These are phyloP conservation scores for Callorhinus ursinus DNA, from an alignment of 2,113 vertebrate genomes.

Conservation along the genomic window DNA sequence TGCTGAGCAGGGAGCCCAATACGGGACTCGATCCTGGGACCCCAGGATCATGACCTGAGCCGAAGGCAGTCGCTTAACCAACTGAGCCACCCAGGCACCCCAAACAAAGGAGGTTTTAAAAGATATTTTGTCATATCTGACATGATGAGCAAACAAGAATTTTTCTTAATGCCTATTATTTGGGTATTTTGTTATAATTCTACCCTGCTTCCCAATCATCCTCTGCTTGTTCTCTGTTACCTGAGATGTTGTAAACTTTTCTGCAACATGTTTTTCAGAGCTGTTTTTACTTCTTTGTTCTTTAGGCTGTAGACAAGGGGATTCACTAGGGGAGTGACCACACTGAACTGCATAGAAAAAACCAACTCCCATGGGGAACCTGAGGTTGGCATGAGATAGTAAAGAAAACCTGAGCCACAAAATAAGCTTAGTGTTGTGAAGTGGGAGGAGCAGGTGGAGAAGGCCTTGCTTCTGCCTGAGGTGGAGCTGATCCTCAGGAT, in stretches of 20 bases:
- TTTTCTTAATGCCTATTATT: background rate
- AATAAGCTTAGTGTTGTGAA: background rate
- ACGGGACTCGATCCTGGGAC: too few species aligned
- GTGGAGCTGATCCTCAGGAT: background rate
- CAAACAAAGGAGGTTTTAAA: background rate
- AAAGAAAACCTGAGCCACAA: background rate
- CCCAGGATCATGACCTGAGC: too few species aligned
- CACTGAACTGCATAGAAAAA: background rate
- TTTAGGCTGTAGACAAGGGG: background rate
- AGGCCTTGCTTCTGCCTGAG: background rate
- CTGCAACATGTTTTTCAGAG: background rate
- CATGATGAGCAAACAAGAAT: background rate
- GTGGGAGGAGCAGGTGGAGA: background rate
- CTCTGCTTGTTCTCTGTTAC: background rate
- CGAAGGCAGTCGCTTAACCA: too few species aligned
- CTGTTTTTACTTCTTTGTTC: background rate
- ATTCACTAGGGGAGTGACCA: background rate
- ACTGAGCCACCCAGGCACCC: too few species aligned
- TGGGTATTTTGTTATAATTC: background rate
- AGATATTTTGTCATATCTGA: background rate
- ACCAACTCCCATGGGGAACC: background rate
- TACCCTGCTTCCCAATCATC: background rate
- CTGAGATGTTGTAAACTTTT: background rate
- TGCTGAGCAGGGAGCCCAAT: too few species aligned
- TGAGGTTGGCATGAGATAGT: background rate